Base-by-base conservation (phyloP, 2,888 invertebrate species). In the Homarus gammarus region DNA sequence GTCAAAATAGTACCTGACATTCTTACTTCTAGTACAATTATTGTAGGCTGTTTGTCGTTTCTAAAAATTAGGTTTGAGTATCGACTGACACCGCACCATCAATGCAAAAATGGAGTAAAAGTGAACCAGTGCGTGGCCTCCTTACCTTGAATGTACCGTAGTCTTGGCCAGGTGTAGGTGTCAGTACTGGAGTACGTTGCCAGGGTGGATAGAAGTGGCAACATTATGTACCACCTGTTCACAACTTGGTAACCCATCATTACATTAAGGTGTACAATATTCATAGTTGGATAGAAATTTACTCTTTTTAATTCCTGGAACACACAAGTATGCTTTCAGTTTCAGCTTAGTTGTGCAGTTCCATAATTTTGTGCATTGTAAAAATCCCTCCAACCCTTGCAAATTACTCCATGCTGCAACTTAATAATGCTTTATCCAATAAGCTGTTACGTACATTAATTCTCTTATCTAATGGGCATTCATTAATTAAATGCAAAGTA, bases 401-500 rank as follows among this genome's bases (percentile, higher is more conserved):
- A 89, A 89, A 70, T 89, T 89, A 89, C 89, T 84, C 79, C 84
- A 87, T 81, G 44, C 87, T 87, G 87, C 87, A 87, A 87, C 87
- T 81, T 87, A 81, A 83, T 88, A 88, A 88, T 89, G 89, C 89
- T 89, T 89, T 89, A 85, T 75, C 83, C 84, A 84, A 36, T 85
- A 85, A 89, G 89, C 89, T 89, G 78, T 89, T 85, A 84, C 73
- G 73, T 89, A 89, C 89, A 89, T 89, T 81, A 84, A 84, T 85
- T 81, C 72, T 83, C 40, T 85, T 89, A 84, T 70, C 85, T 78
- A 85, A 85, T 89, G 89, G 89, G 89, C 89, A 89, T 89, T 89
- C 89, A 89, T 89, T 89, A 89, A 89, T 89, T 89, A 89, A 84
- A 89, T 89, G 89, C 89, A 89, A 89, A 89, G 89, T 89, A 89